These are phyloP conservation scores for Coregonus sp. DNA, from an alignment of 2,797 vertebrate genomes.

Conservation along the genomic window DNA sequence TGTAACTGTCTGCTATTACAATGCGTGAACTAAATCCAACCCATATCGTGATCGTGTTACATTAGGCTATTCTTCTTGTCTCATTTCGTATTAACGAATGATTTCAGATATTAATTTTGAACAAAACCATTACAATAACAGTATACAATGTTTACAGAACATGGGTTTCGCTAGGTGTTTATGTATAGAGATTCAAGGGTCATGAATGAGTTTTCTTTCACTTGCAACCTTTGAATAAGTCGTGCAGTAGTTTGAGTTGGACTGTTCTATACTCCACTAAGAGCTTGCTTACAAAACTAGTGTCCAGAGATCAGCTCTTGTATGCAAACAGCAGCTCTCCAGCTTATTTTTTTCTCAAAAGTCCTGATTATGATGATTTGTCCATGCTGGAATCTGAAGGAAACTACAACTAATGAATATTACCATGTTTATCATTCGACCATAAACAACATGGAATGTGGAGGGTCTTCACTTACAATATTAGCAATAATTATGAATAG, in stretches of 20 bases:
- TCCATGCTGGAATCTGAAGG: constrained; percentile 2
- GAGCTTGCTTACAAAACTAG: too few species aligned
- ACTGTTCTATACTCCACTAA: too few species aligned
- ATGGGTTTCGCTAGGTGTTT: too few species aligned
- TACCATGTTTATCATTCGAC: constrained; percentile 8
- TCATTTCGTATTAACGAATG: neutral
- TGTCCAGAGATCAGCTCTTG: neutral
- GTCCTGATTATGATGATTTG: neutral
- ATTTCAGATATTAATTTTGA: neutral
- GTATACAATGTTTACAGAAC: too few species aligned
- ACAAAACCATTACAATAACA: neutral
- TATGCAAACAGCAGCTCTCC: neutral
- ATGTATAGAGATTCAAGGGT: too few species aligned
- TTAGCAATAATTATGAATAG: constrained; percentile 1
- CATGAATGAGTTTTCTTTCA: too few species aligned
- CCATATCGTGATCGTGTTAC: neutral
- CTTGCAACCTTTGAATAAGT: too few species aligned
- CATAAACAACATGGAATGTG: neutral
- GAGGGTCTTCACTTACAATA: neutral
- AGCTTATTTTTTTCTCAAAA: neutral
- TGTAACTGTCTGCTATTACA: neutral
- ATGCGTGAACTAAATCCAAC: neutral
- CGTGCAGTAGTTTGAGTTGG: too few species aligned
- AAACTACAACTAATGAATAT: constrained; percentile 51
- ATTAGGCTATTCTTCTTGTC: neutral